Evolutionary conservation across 2,113 vertebrate genomes (phyloP).

Genomic region (Hypanus sabinus): DNA sequence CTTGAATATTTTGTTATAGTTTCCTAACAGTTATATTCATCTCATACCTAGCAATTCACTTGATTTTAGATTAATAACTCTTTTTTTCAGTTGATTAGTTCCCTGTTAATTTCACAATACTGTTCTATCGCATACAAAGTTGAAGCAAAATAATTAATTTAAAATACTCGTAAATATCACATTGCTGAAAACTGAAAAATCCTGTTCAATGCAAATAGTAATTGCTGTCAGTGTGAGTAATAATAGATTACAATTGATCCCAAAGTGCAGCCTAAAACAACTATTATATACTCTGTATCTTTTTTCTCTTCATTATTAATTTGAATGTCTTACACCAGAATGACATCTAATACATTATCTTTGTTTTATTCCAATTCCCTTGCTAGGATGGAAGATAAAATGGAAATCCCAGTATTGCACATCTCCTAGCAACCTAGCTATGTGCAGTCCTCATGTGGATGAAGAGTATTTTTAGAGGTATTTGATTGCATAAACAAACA

Average conservation of each 20-base stretch:
- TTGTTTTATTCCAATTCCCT: constrained; percentile 15
- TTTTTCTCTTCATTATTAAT: constrained; percentile 31
- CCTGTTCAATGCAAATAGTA: not conserved
- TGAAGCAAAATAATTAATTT: not conserved
- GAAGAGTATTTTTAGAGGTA: constrained; percentile 15
- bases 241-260: not conserved
- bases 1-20: not conserved
- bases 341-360: constrained; percentile 31
- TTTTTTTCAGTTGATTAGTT: not conserved
- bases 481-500: constrained; percentile 28
- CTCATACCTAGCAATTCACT: not conserved
- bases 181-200: not conserved
- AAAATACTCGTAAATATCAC: not conserved
- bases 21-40: not conserved
- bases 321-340: constrained; percentile 7
- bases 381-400: not conserved
- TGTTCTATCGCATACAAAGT: not conserved
- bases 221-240: not conserved
- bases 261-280: not conserved
- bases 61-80: not conserved
- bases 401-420: not conserved
- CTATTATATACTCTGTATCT: not conserved
- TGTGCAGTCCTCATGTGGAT: not conserved
- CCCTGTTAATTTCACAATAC: not conserved
- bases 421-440: constrained; percentile 30